Evolutionary conservation across 2,797 vertebrate genomes (phyloP).

Genomic region (Oophaga sylvatica): DNA sequence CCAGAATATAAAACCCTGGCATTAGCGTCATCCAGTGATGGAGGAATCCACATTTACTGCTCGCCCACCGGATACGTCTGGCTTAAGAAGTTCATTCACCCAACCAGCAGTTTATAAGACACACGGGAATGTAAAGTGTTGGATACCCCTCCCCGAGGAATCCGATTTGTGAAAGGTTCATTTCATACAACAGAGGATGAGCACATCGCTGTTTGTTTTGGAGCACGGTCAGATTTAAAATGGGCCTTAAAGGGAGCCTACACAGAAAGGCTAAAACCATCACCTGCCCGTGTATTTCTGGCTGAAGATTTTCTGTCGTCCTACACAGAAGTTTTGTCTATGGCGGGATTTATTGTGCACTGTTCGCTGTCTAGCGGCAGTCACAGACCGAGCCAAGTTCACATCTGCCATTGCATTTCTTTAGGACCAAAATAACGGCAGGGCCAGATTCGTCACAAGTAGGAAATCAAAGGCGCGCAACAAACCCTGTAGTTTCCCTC

Average conservation of each 20-base stretch:
- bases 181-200: slow-evolving; percentile 28
- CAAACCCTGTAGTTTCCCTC: no score
- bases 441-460: no score
- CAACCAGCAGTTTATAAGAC: neutral
- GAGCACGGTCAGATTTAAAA: neutral
- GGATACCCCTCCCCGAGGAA: slow-evolving; percentile 39
- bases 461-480: no score
- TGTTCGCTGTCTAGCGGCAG: no score
- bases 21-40: neutral
- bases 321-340: neutral
- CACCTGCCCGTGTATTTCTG: neutral
- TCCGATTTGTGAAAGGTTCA: slow-evolving; percentile 20
- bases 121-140: slow-evolving; percentile 17
- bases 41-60: neutral
- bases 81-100: slow-evolving; percentile 30
- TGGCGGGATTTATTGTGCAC: neutral
- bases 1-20: neutral
- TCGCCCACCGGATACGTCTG: neutral
- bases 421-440: no score
- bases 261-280: neutral
- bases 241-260: neutral
- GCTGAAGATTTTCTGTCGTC: no score
- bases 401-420: no score
- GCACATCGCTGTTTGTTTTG: slow-evolving; percentile 34
- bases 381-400: no score